Base-by-base conservation (phyloP, 2,797 vertebrate species). In the Esox masquinongy region DNA sequence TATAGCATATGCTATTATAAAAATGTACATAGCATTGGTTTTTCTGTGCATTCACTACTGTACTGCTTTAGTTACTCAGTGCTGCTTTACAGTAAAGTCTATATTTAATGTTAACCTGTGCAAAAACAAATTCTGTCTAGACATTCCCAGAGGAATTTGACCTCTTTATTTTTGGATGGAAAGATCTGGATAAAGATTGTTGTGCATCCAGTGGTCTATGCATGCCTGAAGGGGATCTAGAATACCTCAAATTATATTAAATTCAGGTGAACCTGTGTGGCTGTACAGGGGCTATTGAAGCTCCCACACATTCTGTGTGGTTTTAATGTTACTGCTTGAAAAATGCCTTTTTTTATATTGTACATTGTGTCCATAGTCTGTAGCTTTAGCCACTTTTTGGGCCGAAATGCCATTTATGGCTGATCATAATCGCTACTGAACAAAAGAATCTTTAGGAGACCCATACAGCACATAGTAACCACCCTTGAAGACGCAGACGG, bases 81-180 rank as follows among this genome's bases (percentile, higher is more conserved):
- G 61, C 72, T 80, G 67, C 79, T 82, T 85, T 77, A 77, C 43
- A 47, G 43, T 47, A 14, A 47, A 29, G 3, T 59, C 36, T 75
- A 34, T 68, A 59, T 72, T 75, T 36, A 75, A 68, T 19, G 34
- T 66, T 75, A 64, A 73, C 61, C 29, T 75, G 22, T 16, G 49
- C 47, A 43, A 82, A 84, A 89, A 81, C 71, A 24, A 24, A 87
- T 79, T 72, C 56, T 64, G 82, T 88, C 83, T 82, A 80, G 85
- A 89, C 75, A 79, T 90, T 83, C 76, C 81, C 80, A 70, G 15
- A 80, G 61, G 75, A 85, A 84, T 70, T 12, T 79, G 79, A 83
- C 80, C 68, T 76, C 36, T 39, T 8, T 72, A 47, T 79, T 85
- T 51, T 72, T 61, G 74, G 47, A 16, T 6, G 15, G 47, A 24